phyloP scores from a whole-genome alignment of 2,113 vertebrate species.

The Oreocharis arfaki region DNA sequence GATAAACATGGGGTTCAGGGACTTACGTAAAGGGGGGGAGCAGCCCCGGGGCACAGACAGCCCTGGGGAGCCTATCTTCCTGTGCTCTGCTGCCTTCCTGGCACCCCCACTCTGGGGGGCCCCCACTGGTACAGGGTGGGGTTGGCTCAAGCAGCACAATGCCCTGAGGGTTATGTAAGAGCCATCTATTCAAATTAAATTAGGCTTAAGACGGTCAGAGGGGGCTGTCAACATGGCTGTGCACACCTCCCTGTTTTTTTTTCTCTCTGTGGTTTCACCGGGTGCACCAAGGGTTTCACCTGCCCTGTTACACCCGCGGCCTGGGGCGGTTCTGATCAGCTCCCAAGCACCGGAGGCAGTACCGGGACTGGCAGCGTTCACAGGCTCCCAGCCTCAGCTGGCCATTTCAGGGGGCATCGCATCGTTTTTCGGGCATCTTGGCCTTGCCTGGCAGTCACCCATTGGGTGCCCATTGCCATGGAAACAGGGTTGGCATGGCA shows the following conservation, averaged over 20 bases:
- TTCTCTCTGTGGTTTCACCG: background rate
- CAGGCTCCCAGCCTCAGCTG: background rate
- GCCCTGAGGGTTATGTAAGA: background rate
- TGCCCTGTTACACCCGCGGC: rapidly evolving
- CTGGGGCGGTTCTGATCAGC: rapidly evolving
- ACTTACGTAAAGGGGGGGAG: background rate
- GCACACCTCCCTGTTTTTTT: rapidly evolving
- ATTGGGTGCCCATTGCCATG: conserved; percentile 52
- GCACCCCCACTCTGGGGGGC: background rate
- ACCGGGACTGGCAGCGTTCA: rapidly evolving
- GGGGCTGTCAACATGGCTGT: background rate
- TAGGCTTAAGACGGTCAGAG: background rate
- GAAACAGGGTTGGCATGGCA: conserved; percentile 64
- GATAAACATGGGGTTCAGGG: background rate
- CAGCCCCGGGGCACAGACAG: background rate
- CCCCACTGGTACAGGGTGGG: rapidly evolving
- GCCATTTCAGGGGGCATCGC: background rate
- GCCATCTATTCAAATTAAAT: background rate
- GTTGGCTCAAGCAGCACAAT: background rate
- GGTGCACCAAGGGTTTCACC: background rate
- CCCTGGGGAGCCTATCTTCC: background rate
- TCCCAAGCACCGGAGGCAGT: background rate
- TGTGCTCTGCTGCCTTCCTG: rapidly evolving
- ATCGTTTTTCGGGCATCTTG: background rate
- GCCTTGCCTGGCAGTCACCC: conserved; percentile 14